Percentiles rank a stretch among this genome's conserved stretches.
Conservation (phyloP, 2,888 invertebrate species). For the Gastrophysa polygoni region DNA sequence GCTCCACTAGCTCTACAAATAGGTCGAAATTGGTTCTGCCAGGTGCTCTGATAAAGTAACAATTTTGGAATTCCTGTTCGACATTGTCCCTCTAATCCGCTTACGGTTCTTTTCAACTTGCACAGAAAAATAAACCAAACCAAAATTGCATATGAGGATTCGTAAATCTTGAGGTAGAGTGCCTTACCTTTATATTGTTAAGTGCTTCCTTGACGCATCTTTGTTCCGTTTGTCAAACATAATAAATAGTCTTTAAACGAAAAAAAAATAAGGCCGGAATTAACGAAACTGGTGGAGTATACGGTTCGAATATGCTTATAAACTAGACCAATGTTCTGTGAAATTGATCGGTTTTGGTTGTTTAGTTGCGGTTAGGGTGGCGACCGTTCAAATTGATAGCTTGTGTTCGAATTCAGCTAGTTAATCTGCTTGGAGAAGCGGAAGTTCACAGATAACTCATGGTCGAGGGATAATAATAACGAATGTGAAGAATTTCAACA, state of each 20-base stretch:
- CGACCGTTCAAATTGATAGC: conserved; percentile 37
- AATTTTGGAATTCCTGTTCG: conserved; percentile 42
- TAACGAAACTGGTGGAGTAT: conserved; percentile 40
- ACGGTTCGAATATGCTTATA: conserved; percentile 47
- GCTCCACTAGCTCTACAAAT: conserved; percentile 34
- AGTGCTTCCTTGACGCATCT: conserved; percentile 46
- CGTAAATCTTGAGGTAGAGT: conserved; percentile 34
- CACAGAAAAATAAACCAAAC: conserved; percentile 33
- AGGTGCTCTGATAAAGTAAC: conserved; percentile 41
- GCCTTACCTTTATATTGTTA: conserved; percentile 38
- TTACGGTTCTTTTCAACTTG: conserved; percentile 36
- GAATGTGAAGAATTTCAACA: neutral
- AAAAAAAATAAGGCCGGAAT: conserved; percentile 5
- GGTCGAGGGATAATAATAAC: neutral
- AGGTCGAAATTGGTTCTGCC: conserved; percentile 39
- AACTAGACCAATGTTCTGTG: conserved; percentile 55
- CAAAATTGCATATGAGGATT: conserved; percentile 39
- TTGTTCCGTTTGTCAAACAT: conserved; percentile 33
- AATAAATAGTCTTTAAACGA: conserved; percentile 20
- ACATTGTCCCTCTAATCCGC: conserved; percentile 47
- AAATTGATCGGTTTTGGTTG: conserved; percentile 58
- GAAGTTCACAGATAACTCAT: conserved; percentile 21
- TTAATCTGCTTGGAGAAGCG: conserved; percentile 25
- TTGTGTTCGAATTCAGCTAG: conserved; percentile 23
- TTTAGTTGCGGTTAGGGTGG: conserved; percentile 37